Conservation (phyloP, 1,140 invertebrate species). For the Hermetia illucens region DNA sequence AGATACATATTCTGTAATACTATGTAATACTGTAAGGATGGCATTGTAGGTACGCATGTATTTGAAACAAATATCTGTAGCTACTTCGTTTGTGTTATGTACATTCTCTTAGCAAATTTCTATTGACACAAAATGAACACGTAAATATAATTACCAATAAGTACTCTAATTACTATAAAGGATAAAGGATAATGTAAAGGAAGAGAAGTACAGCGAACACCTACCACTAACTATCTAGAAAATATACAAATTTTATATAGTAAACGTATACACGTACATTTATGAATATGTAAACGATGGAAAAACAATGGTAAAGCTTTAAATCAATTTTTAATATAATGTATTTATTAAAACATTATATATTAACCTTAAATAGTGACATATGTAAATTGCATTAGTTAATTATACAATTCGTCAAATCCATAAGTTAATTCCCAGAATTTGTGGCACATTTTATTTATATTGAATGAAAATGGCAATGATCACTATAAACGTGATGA, state of each 20-base stretch:
- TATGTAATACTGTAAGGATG: too few relatives aligned
- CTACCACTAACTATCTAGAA: background rate
- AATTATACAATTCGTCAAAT: background rate
- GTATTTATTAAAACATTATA: background rate
- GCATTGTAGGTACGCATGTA: too few relatives aligned
- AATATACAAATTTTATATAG: background rate
- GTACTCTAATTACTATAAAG: too few relatives aligned
- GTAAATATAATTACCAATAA: too few relatives aligned
- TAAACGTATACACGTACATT: background rate
- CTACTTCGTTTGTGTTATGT: too few relatives aligned
- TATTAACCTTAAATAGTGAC: background rate
- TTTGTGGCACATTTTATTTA: background rate
- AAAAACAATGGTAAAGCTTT: background rate
- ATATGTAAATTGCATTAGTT: background rate
- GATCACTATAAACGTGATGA: background rate
- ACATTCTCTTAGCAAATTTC: too few relatives aligned
- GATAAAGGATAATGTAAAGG: too few relatives aligned
- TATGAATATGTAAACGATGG: background rate
- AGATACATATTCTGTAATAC: too few relatives aligned
- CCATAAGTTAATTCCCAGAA: background rate
- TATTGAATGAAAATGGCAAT: background rate
- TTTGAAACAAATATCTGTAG: too few relatives aligned
- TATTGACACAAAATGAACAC: too few relatives aligned
- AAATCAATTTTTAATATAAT: background rate
- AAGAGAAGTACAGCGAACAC: too few relatives aligned